Conservation (phyloP, 2,113 vertebrate genomes). For the Cisticola juncidis region DNA sequence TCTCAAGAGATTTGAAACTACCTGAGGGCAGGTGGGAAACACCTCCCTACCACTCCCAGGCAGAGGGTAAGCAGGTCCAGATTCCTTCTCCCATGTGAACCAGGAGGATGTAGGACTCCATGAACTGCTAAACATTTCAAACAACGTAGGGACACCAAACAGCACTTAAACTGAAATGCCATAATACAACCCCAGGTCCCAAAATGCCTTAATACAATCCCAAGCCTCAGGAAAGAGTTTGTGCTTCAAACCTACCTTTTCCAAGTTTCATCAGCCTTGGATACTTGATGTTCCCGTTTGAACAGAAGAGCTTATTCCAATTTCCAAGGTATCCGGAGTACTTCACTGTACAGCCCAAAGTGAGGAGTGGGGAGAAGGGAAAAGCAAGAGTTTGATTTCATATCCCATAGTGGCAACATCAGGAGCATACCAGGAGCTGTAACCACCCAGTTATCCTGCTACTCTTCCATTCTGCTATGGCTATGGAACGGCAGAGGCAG, state of each 20-base stretch:
- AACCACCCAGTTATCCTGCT: not conserved
- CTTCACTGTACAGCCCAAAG: slow-evolving; percentile 74
- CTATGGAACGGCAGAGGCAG: not conserved
- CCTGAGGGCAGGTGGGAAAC: not conserved
- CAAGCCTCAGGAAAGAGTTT: not conserved
- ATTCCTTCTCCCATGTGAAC: fast-evolving
- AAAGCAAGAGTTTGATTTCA: not conserved
- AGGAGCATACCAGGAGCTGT: not conserved
- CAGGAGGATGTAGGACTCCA: not conserved
- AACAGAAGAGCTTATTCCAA: slow-evolving; percentile 83
- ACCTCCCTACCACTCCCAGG: not conserved
- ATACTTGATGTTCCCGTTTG: slow-evolving; percentile 65
- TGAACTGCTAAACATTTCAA: not conserved
- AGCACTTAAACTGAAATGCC: not conserved
- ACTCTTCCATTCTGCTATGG: not conserved
- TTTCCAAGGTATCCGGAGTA: slow-evolving; percentile 89
- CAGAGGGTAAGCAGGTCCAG: not conserved
- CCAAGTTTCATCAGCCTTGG: slow-evolving; percentile 88
- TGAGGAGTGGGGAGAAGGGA: fast-evolving
- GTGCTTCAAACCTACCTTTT: slow-evolving; percentile 74
- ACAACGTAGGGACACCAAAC: not conserved
- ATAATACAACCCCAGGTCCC: not conserved
- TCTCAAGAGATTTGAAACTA: not conserved
- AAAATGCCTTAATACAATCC: not conserved
- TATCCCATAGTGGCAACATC: not conserved